phyloP scores from a whole-genome alignment of 2,888 invertebrate species.

The Opisthograptis luteolata region DNA sequence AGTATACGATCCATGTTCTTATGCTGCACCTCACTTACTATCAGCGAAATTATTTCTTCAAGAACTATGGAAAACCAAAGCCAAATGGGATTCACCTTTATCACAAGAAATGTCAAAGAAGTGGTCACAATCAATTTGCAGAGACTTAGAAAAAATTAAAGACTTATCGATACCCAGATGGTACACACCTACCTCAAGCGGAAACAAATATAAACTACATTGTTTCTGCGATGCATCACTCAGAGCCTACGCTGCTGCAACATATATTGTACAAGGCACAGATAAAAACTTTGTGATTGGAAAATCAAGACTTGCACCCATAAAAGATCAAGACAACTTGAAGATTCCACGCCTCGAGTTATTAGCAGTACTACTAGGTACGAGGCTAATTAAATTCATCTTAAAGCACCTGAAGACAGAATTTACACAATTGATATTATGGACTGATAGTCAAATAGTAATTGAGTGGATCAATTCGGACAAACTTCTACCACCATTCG shows the following conservation, averaged over 20 bases:
- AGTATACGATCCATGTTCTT: constrained; percentile 31
- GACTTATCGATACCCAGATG: not conserved
- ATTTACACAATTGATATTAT: constrained; percentile 9
- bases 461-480: constrained; percentile 17
- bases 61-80: constrained; percentile 17
- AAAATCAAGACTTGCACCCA: constrained; percentile 9
- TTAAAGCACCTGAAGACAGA: not conserved
- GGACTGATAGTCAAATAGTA: constrained; percentile 32
- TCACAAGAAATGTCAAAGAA: not conserved
- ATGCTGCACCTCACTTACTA: constrained; percentile 25
- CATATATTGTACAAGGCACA: not conserved
- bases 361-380: constrained; percentile 21
- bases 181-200: not conserved
- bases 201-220: constrained; percentile 3
- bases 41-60: constrained; percentile 28
- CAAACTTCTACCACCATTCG: constrained; percentile 32
- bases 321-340: constrained; percentile 11
- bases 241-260: constrained; percentile 24
- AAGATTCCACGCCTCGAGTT: constrained; percentile 22
- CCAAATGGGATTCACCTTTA: constrained; percentile 30
- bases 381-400: constrained; percentile 20
- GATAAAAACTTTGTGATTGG: constrained; percentile 3
- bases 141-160: not conserved
- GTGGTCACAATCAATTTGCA: not conserved
- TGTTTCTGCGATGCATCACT: constrained; percentile 8